Evolutionary conservation across 2,113 vertebrate species (phyloP), one percentile per base, ranked within the genome.

Genomic region (Phalacrocorax aristotelis): DNA sequence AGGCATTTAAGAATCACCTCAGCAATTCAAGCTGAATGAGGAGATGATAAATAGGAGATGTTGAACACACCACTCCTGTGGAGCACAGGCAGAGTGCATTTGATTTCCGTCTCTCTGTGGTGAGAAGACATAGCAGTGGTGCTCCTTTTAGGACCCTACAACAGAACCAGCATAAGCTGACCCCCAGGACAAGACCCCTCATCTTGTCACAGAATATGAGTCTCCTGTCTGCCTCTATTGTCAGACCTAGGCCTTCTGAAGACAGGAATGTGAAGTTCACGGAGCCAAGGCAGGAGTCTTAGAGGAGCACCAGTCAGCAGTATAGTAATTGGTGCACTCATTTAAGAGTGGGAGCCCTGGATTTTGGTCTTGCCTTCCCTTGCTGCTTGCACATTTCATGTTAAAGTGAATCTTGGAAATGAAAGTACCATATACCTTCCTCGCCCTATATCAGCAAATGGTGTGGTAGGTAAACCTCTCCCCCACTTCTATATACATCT

Each of bases 191-290:
- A 54, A 16, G 11, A 61, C 6, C 9, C 11, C 4, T 61, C 40
- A 49, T 69, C 48, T 55, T 42, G 25, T 60, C 21, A n/a, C 6
- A 46, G 16, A 3, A 25, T 54, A 22, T 42, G 10, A 38, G 9
- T 32, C 10, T 57, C 6, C 10, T 54, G 7, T n/a, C 19, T 8
- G n/a, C 1, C 2, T 49, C 16, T 64, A 1, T 36, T 42, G 11
- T 76, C 57, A 77, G 29, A 82, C 32, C 25, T 11, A 83, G 6
- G 6, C 6, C 11, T 49, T 92, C 36, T 8, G 19, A 46, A 70
- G 57, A 34, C 55, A 25, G 1, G 1, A 52, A 49, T 32, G 7
- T 9, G 54, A 49, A 29, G 3, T 51, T 76, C 40, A 23, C 27
- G 32, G 12, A 54, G 8, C 6, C 38, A 81, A 38, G 40, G 19